Evolutionary conservation across 2,888 invertebrate species (phyloP), one percentile per base, ranked within the genome.

Genomic region (Lepidochitona cinerea): DNA sequence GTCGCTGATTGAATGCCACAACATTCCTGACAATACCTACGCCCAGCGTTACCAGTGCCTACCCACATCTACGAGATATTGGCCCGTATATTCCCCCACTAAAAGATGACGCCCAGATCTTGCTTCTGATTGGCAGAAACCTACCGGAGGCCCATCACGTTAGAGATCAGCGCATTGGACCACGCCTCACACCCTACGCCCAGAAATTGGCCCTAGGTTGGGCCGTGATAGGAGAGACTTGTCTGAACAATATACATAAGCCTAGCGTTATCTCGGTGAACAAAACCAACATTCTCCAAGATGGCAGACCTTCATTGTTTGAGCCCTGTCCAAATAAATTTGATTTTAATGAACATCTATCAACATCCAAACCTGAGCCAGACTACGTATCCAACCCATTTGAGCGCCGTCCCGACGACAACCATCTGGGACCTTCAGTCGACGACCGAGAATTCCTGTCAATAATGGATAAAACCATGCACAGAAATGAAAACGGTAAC

Each of bases 1-100:
- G 14, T 64, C 54, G n/a, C 32, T 77, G 3, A 71, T 72, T 23
- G 77, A 79, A 54, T 79, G 79, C 35, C 35, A 68, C n/a, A 23
- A 79, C 26, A 79, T 77, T 23, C 79, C 75, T 3, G 65, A 72
- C 35, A 49, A 77, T 79, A 41, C 79, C 77, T 14, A 74, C 75
- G 12, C 77, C 73, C 37, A 71, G 70, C 33, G 67, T 80, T 52
- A 75, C 71, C 12, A 26, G 14, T 37, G 66, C 41, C 26, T 75
- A 77, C 41, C 64, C 73, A 0, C 54, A 23, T 23, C 41, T 75
- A 3, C 36, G 29, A 23, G 70, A 72, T 23, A 70, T 72, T 14
- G 53, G 36, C n/a, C 18, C 14, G 18, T n/a, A 41, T n/a, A 69
- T 75, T 36, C 68, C 74, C 6, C 33, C 52, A 18, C 26, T 77